Conservation (phyloP, 2,113 vertebrate genomes). For the Elaphurus davidianus region DNA sequence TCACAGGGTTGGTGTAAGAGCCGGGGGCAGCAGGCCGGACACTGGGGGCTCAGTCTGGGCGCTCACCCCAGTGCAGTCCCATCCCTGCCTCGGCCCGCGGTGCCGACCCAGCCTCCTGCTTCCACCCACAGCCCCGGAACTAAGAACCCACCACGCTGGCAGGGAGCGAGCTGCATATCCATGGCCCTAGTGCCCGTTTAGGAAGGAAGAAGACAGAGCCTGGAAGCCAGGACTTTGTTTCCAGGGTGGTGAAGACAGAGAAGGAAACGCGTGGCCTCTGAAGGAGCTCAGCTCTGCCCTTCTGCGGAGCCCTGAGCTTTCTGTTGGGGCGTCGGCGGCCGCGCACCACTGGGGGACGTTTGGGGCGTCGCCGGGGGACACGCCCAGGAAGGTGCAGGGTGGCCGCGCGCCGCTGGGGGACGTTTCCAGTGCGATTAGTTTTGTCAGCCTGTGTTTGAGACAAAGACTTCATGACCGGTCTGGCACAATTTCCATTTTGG, state of each 20-base stretch:
- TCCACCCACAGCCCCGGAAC: fast-evolving
- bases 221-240: not conserved
- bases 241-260: not conserved
- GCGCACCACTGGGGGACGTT: too few species aligned
- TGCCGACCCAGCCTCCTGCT: too few species aligned
- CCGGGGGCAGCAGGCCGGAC: fast-evolving
- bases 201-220: not conserved
- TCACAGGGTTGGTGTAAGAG: fast-evolving
- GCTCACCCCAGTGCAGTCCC: fast-evolving
- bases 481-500: not conserved
- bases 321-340: fast-evolving
- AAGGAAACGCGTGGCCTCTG: fast-evolving
- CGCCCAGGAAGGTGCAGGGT: not conserved
- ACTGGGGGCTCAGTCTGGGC: too few species aligned
- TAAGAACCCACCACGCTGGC: fast-evolving
- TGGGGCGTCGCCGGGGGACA: fast-evolving
- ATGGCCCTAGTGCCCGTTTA: not conserved
- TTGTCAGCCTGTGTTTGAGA: constrained; percentile 25
- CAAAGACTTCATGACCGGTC: not conserved
- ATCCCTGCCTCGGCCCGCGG: fast-evolving
- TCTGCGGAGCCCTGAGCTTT: not conserved
- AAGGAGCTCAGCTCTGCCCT: too few species aligned
- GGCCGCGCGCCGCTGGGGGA: not conserved
- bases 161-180: fast-evolving
- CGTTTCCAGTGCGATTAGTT: not conserved